Evolutionary conservation across 1,140 invertebrate species (phyloP), one percentile per base, ranked within the genome.

Genomic region (Protaetia brevitarsis): DNA sequence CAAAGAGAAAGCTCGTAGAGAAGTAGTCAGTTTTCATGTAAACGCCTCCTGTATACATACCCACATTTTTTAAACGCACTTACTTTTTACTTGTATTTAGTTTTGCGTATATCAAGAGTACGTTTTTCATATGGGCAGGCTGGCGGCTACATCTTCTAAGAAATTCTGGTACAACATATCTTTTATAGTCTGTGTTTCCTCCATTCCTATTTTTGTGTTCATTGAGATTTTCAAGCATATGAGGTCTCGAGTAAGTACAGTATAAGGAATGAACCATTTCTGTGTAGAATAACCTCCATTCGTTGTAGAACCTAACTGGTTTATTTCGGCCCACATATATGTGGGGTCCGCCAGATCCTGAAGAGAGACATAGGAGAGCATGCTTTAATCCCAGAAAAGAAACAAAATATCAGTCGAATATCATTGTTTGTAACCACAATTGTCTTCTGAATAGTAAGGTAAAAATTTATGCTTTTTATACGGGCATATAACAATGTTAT

Each of bases 301-400:
- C 26, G 4, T 19, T 23, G 11, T 62, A 62, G 60, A 34, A 62
- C 36, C 26, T 62, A n/a, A 36, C 34, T 5, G 65, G 60, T n/a
- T 10, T 66, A 16, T 27, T 66, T 51, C 27, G n/a, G 36, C 60
- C 65, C 6, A 36, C 21, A 13, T 37, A 66, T 8, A 19, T 23
- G 23, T 66, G 65, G 65, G 65, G 65, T 21, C 59, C 65, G 6
- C 41, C 59, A n/a, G 65, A 66, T 63, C 65, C 65, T 13, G 59
- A 66, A 51, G 59, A 66, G 57, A 19, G 65, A 26, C 37, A 57
- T 27, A n/a, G 36, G 3, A 62, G 65, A 57, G 19, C 19, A 5
- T 27, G 23, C 4, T 66, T 63, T 63, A 66, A 66, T 57, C 65
- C 65, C 6, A 34, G 65, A 13, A 30, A 56, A 10, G 59, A 66